These are phyloP conservation scores for Tamandua tetradactyla DNA, from an alignment of 2,797 vertebrate species.

Conservation along the genomic window DNA sequence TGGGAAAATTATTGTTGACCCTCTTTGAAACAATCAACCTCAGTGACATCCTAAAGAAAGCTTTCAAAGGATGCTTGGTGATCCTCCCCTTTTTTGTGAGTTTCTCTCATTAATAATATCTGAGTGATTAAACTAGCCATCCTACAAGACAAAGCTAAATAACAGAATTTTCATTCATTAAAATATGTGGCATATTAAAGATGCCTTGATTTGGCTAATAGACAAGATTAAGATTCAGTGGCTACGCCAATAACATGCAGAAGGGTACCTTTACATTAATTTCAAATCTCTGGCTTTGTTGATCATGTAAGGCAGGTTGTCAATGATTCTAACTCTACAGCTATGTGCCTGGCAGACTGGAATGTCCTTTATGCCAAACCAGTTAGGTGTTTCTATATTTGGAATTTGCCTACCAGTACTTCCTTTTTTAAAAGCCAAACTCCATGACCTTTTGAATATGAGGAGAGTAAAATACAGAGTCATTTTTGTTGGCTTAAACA, in stretches of 20 bases:
- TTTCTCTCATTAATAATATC: neutral
- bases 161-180: conserved; percentile 25
- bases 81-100: neutral
- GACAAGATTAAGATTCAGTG: neutral
- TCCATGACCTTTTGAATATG: conserved; percentile 21
- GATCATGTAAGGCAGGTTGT: neutral
- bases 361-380: conserved; percentile 31
- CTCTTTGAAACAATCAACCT: neutral
- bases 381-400: conserved; percentile 26
- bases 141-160: conserved; percentile 13
- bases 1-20: neutral
- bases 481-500: neutral
- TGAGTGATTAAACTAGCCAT: neutral
- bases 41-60: neutral
- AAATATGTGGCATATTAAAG: neutral
- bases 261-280: neutral
- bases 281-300: neutral
- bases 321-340: neutral
- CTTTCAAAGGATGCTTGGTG: neutral
- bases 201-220: neutral
- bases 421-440: conserved; percentile 56
- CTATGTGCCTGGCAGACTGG: neutral
- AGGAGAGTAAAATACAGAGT: neutral
- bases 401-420: conserved; percentile 27
- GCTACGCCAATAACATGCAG: neutral